Evolutionary conservation across 2,113 vertebrate genomes (phyloP), one percentile per base, ranked within the genome.

Genomic region (Xiphophorus couchianus): DNA sequence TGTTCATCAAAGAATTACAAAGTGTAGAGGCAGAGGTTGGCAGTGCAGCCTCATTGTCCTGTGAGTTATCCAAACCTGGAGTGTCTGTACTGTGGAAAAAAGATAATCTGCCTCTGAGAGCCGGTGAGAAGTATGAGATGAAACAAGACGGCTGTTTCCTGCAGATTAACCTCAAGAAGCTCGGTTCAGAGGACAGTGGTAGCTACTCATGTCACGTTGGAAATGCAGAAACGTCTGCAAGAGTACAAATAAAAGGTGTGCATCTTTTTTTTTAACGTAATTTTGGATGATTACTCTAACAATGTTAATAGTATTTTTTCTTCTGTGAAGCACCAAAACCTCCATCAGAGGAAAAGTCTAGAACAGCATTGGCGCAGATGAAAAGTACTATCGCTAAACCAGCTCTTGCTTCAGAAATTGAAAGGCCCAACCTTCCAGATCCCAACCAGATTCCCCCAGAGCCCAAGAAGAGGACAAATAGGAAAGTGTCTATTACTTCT

Each of bases 71-170:
- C 35, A 95, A 89, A 67, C 48, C 90, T 0, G 87, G 78, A 15
- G 75, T 90, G 12, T 83, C 77, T 0, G 86, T 95, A 0, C 93
- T 95, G n/a, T 95, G 94, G 94, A 92, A 58, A 51, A 95, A 92
- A 63, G 85, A 92, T 74, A 90, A 88, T 0, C 39, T 70, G 3
- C 73, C 94, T 1, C 92, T 98, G 51, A 94, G 33, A 0, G 2
- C 79, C 0, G 89, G 93, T 75, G 88, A 93, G 82, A 98, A 96
- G 86, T 96, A 95, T 0, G 95, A 96, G 44, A 96, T 98, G 85
- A 90, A 90, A 29, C 86, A 94, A 60, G 89, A 95, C 0, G 95
- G 94, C 33, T 74, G 91, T 72, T 10, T 71, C 0, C 76, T 93
- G 0, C 94, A 97, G 84, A 90, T 98, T 3, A 60, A 93, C 42